phyloP scores from a whole-genome alignment of 1,140 invertebrate genomes.

The Trichonephila inaurata region DNA sequence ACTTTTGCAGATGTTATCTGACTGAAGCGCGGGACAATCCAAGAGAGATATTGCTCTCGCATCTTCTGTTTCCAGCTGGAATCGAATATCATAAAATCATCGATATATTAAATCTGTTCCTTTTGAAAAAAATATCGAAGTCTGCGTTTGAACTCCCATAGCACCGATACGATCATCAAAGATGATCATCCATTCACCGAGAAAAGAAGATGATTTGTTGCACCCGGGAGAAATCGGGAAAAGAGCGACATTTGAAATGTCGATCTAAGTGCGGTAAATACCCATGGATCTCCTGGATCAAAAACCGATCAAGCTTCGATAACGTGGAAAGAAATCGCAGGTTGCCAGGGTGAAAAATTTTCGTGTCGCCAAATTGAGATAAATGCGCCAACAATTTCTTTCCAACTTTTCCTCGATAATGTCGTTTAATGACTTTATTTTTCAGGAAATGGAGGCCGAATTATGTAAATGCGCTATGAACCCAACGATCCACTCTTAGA shows the following conservation, averaged over 20 bases:
- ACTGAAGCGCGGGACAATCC: neutral
- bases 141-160: neutral
- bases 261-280: conserved; percentile 59
- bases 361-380: conserved; percentile 55
- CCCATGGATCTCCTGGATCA: conserved; percentile 48
- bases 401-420: conserved; percentile 42
- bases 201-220: conserved; percentile 54
- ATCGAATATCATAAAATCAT: conserved; percentile 67
- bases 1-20: conserved; percentile 11
- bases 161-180: conserved; percentile 36
- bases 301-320: conserved; percentile 49
- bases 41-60: conserved; percentile 12
- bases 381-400: conserved; percentile 42
- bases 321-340: conserved; percentile 42
- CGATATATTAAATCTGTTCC: conserved; percentile 59
- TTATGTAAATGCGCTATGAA: conserved; percentile 40
- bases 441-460: neutral
- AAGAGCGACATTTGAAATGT: conserved; percentile 53
- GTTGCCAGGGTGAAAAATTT: conserved; percentile 47
- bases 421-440: conserved; percentile 53
- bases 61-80: conserved; percentile 29
- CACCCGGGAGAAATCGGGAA: neutral
- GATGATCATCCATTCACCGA: conserved; percentile 5
- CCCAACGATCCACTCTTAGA: neutral
- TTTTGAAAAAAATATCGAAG: conserved; percentile 26